These are phyloP conservation scores for Wiebesia pumilae DNA, from an alignment of 1,140 invertebrate genomes.

Conservation along the genomic window DNA sequence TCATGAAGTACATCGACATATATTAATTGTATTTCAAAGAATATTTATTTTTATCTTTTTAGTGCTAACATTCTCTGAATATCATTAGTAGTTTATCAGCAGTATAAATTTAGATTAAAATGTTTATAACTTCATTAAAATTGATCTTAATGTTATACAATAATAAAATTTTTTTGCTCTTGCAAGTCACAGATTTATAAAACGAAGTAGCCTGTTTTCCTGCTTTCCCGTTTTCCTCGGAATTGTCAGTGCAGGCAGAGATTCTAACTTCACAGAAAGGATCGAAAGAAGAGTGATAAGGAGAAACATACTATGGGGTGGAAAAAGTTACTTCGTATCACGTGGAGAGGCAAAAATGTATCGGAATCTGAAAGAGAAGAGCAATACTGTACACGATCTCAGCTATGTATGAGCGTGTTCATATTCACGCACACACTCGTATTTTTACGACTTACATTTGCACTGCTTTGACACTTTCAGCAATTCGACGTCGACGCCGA, in stretches of 20 bases:
- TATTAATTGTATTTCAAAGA: too few relatives aligned
- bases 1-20: too few relatives aligned
- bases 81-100: too few relatives aligned
- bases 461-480: constrained; percentile 60
- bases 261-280: not conserved
- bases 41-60: too few relatives aligned
- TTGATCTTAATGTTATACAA: too few relatives aligned
- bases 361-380: constrained; percentile 35
- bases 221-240: not conserved
- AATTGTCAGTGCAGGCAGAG: not conserved
- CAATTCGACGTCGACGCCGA: constrained; percentile 47
- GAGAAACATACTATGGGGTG: not conserved
- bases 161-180: not conserved
- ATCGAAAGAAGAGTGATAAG: not conserved
- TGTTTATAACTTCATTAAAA: too few relatives aligned
- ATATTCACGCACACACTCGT: not conserved
- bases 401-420: not conserved
- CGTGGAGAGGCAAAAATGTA: not conserved
- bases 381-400: not conserved
- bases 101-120: too few relatives aligned
- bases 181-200: not conserved
- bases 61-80: too few relatives aligned
- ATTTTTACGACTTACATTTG: constrained; percentile 55
- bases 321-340: not conserved
- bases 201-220: not conserved